These are phyloP conservation scores for Cryptoprocta ferox DNA, from an alignment of 2,797 vertebrate species.

Conservation along the genomic window DNA sequence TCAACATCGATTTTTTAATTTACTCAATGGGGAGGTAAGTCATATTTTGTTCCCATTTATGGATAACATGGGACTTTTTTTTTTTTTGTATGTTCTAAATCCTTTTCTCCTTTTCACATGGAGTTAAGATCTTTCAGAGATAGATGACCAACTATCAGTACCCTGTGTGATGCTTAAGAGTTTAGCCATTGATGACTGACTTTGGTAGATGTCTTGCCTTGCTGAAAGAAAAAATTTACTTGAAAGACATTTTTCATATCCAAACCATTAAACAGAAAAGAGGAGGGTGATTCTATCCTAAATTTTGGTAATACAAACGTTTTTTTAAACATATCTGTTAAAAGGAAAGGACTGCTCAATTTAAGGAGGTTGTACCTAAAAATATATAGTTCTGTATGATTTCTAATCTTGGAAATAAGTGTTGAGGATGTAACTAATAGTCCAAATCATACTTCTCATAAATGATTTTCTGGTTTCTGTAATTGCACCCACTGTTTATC, in stretches of 20 bases:
- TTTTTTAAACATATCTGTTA: not conserved
- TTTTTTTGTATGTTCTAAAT: not conserved
- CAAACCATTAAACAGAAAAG: not conserved
- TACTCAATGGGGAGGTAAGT: not conserved
- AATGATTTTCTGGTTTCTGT: not conserved
- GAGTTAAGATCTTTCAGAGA: conserved; percentile 13
- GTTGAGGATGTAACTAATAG: not conserved
- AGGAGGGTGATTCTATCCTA: not conserved
- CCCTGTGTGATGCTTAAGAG: not conserved
- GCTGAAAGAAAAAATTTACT: not conserved
- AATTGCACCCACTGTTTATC: not conserved
- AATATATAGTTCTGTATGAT: not conserved
- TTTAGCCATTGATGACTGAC: conserved; percentile 4
- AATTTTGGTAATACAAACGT: not conserved
- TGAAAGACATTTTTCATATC: conserved; percentile 28
- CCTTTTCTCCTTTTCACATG: not conserved
- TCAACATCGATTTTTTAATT: conserved; percentile 1
- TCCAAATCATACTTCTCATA: conserved; percentile 17
- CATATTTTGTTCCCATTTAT: not conserved
- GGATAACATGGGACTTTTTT: not conserved
- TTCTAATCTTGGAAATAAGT: not conserved
- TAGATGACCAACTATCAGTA: not conserved
- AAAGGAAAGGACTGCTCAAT: not conserved
- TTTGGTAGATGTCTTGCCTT: not conserved
- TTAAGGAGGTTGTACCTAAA: not conserved